Base-by-base conservation (phyloP, 2,113 vertebrate species). In the Galbula dea region DNA sequence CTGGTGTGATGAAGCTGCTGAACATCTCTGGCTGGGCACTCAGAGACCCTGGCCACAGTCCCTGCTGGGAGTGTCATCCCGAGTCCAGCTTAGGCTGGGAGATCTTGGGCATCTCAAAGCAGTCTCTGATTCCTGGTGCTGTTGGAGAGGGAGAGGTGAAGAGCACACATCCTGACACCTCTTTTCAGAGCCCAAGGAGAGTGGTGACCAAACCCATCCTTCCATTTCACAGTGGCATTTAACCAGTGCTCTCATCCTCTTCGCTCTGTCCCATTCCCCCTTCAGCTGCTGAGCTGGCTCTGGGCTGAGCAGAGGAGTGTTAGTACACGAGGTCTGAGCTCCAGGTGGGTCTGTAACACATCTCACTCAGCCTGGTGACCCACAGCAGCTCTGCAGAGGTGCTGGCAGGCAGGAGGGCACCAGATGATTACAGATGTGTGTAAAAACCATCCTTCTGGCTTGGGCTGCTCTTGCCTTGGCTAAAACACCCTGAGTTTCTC, bases 401-500 rank as follows among this genome's bases (percentile, higher is more conserved):
- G 87, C 83, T 81, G 75, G 84, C 77, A 85, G 82, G 94, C 83
- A 93, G 75, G 55, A 36, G 63, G n/a, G 67, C 83, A 71, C 49
- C 73, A 39, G 43, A 26, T 65, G 55, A 85, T 80, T 48, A 48
- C 75, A 71, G 68, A 84, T 73, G 22, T 34, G 30, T 32, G 16
- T 45, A 20, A 27, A 82, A 83, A 89, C 62, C 90, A 67, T 66
- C 76, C 89, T 88, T 83, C 91, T 48, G 63, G 57, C 86, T 85
- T 43, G 36, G 30, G 77, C 71, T 95, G 76, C 88, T 88, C 95
- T 96, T 88, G 69, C 43, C 81, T 84, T 72, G 62, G 69, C 76
- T 71, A 7, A 89, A 90, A 17, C 78, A 46, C 73, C 76, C 67
- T 58, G 24, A 78, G 89, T 88, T 81, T 80, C 93, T 96, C 62